Evolutionary conservation across 2,888 invertebrate genomes (phyloP).

Genomic region (Amphipyra berbera): DNA sequence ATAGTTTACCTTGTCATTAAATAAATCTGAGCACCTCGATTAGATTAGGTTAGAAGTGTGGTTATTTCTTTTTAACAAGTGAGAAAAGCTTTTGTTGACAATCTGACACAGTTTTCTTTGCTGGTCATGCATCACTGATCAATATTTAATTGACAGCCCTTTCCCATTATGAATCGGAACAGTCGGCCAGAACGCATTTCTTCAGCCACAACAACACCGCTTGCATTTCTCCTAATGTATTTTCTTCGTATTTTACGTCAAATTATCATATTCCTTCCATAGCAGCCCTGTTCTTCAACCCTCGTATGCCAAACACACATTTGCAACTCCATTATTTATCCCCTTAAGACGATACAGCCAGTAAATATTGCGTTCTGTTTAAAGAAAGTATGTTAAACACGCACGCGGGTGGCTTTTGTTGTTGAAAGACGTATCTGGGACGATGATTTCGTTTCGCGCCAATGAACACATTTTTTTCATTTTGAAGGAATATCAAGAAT

Average conservation of each 20-base stretch:
- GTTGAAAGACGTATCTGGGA: conserved; percentile 81
- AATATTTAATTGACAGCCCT: too few species aligned
- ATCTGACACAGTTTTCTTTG: too few species aligned
- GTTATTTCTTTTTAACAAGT: too few species aligned
- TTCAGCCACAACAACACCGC: conserved; percentile 3
- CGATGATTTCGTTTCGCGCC: conserved; percentile 84
- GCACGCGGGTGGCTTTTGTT: conserved; percentile 80
- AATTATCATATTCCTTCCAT: conserved; percentile 71
- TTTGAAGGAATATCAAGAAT: conserved; percentile 78
- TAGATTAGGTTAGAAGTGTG: too few species aligned
- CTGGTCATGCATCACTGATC: too few species aligned
- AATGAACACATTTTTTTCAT: conserved; percentile 84
- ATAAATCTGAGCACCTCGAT: too few species aligned
- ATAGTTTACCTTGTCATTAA: too few species aligned
- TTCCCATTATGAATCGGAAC: too few species aligned
- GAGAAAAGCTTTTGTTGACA: too few species aligned
- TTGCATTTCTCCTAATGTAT: conserved; percentile 44
- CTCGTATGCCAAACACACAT: conserved; percentile 74
- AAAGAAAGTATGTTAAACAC: conserved; percentile 85
- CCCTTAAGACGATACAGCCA: conserved; percentile 78
- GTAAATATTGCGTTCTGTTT: conserved; percentile 79
- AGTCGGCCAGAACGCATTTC: background rate
- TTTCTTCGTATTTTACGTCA: conserved; percentile 66
- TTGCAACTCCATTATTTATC: conserved; percentile 81
- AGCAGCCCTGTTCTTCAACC: conserved; percentile 65